phyloP scores from a whole-genome alignment of 1,140 invertebrate species.

The Polypedilum vanderplanki region DNA sequence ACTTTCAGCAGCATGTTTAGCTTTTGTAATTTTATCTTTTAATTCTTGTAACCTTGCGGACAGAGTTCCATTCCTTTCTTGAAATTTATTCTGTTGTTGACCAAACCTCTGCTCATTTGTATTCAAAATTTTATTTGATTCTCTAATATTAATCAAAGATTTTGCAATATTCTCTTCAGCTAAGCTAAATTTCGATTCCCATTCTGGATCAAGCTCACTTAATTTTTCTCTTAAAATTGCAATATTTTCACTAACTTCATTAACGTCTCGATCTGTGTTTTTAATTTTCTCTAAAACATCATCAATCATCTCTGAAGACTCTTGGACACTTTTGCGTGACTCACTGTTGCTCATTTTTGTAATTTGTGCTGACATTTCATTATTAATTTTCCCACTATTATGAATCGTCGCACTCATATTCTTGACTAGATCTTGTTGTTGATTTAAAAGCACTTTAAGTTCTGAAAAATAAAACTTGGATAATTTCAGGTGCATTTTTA shows the following conservation, averaged over 20 bases:
- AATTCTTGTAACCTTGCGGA: constrained; percentile 57
- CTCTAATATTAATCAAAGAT: constrained; percentile 39
- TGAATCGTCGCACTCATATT: constrained; percentile 48
- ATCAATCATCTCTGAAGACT: constrained; percentile 45
- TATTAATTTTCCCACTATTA: constrained; percentile 48
- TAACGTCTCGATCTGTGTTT: constrained; percentile 47
- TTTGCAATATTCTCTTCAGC: constrained; percentile 42
- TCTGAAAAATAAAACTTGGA: constrained; percentile 22
- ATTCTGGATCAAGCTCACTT: constrained; percentile 49
- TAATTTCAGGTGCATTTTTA: not conserved
- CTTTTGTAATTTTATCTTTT: constrained; percentile 64
- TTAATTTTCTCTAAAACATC: constrained; percentile 46
- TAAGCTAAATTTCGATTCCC: constrained; percentile 48
- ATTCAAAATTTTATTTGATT: constrained; percentile 47
- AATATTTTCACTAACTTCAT: constrained; percentile 45
- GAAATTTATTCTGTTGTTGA: constrained; percentile 51
- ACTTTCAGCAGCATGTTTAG: constrained; percentile 70
- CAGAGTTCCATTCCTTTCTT: constrained; percentile 54
- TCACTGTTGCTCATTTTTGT: constrained; percentile 35
- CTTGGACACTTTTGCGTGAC: constrained; percentile 39
- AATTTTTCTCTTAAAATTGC: constrained; percentile 48
- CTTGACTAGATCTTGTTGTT: constrained; percentile 46
- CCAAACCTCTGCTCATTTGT: constrained; percentile 46
- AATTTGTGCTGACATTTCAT: constrained; percentile 44
- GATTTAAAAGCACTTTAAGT: constrained; percentile 42